These are phyloP conservation scores for Cephus runcator DNA, from an alignment of 2,888 invertebrate species.

Conservation along the genomic window DNA sequence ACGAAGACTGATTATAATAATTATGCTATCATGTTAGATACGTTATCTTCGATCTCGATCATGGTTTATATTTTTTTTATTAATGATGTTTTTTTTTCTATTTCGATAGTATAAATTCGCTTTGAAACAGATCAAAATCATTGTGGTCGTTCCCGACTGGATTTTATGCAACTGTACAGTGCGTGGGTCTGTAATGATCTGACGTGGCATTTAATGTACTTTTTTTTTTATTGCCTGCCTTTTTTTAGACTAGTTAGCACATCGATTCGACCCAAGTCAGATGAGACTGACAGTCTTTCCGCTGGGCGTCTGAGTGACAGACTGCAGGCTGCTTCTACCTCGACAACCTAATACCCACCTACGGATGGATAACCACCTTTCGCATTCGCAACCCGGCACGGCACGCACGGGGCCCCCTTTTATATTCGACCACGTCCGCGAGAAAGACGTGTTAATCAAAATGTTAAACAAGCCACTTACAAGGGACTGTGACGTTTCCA, in stretches of 20 bases:
- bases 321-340: slow-evolving; percentile 45
- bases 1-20: slow-evolving; percentile 8
- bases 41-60: background rate
- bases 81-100: background rate
- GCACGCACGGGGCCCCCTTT: slow-evolving; percentile 18
- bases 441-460: slow-evolving; percentile 64
- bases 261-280: slow-evolving; percentile 54
- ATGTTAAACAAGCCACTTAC: slow-evolving; percentile 66
- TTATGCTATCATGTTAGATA: background rate
- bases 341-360: slow-evolving; percentile 65
- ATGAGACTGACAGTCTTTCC: slow-evolving; percentile 53
- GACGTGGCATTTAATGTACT: background rate
- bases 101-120: background rate
- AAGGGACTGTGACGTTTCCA: slow-evolving; percentile 63
- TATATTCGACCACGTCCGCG: slow-evolving; percentile 34
- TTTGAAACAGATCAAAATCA: background rate
- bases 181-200: background rate
- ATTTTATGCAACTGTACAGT: background rate
- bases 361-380: slow-evolving; percentile 49
- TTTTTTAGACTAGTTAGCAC: slow-evolving; percentile 38
- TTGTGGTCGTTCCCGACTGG: background rate
- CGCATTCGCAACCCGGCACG: slow-evolving; percentile 38
- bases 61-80: background rate
- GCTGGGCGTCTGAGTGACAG: slow-evolving; percentile 43
- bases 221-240: background rate